Conservation (phyloP, 1,140 invertebrate genomes). For the Cotesia glomerata region DNA sequence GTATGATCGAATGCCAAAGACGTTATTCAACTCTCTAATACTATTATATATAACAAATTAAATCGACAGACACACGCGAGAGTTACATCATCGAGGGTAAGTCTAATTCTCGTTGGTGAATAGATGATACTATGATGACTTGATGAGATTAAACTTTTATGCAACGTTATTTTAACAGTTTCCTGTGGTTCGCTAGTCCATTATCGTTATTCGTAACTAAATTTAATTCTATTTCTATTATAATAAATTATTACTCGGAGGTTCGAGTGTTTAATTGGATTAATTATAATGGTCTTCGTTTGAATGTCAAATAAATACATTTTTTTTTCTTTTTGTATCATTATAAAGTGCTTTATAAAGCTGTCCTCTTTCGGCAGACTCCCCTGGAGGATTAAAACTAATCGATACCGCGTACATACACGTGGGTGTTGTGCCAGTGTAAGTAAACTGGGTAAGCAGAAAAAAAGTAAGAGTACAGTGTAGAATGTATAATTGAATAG, state of each 20-base stretch:
- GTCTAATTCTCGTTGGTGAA: slow-evolving; percentile 31
- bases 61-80: not conserved
- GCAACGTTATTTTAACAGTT: slow-evolving; percentile 30
- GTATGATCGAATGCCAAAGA: slow-evolving; percentile 26
- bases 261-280: too few species aligned
- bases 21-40: slow-evolving; percentile 26
- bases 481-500: not conserved
- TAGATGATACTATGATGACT: slow-evolving; percentile 32
- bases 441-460: too few species aligned
- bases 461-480: too few species aligned
- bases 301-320: not conserved
- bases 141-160: slow-evolving; percentile 40
- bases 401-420: not conserved
- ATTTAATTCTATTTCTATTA: not conserved
- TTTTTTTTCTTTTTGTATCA: not conserved
- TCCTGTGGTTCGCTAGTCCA: slow-evolving; percentile 5
- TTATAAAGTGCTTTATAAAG: not conserved
- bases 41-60: not conserved
- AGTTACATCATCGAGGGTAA: slow-evolving; percentile 38
- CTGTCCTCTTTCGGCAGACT: not conserved
- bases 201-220: slow-evolving; percentile 7
- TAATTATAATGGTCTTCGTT: too few species aligned
- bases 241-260: too few species aligned
- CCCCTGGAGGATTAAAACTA: not conserved
- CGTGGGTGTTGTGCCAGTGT: not conserved